Evolutionary conservation across 2,888 invertebrate species (phyloP).

Genomic region (Acanthosoma haemorrhoidale): DNA sequence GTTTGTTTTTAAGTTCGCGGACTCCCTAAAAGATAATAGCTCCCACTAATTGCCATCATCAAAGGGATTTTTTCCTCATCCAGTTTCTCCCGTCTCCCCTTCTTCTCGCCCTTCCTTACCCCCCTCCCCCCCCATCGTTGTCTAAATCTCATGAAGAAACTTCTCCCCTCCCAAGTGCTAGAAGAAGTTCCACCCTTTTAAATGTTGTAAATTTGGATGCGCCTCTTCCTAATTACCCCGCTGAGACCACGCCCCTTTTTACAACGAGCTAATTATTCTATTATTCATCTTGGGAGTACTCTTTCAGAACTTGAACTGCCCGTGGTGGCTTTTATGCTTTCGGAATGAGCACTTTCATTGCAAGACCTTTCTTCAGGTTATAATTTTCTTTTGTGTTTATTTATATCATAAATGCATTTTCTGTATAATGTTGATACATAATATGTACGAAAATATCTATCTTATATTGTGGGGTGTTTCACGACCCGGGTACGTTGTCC

Average conservation of each 20-base stretch:
- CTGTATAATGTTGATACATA: too few species aligned
- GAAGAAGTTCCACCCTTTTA: constrained; percentile 8
- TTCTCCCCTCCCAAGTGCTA: neutral
- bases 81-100: neutral
- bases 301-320: too few species aligned
- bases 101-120: neutral
- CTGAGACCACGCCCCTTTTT: constrained; percentile 7
- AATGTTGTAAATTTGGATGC: constrained; percentile 4
- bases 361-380: too few species aligned
- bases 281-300: constrained; percentile 11
- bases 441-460: too few species aligned
- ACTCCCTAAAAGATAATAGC: neutral
- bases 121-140: neutral
- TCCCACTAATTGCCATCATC: neutral
- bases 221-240: neutral
- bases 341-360: too few species aligned
- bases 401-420: too few species aligned
- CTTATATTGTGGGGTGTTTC: too few species aligned
- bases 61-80: constrained; percentile 9
- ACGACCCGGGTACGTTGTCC: too few species aligned
- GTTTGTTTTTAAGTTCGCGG: neutral
- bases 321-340: neutral
- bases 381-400: too few species aligned
- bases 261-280: constrained; percentile 10
- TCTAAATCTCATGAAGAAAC: neutral